phyloP scores from a whole-genome alignment of 64 coral and sea anemone species.

The Acropora tenuis region DNA sequence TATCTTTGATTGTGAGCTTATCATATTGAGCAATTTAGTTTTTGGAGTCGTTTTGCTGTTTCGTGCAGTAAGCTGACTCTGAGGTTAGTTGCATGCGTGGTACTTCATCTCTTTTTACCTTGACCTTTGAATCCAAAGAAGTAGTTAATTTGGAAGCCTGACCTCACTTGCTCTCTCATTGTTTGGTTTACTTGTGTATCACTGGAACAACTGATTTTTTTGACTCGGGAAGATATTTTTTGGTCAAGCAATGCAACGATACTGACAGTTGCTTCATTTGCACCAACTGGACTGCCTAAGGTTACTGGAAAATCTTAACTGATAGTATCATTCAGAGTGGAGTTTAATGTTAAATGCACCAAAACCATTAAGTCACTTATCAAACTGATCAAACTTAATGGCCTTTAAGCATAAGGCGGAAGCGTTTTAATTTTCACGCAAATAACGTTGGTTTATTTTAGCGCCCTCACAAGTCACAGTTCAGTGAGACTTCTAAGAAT shows the following conservation, averaged over 20 bases:
- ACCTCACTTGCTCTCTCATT: neutral
- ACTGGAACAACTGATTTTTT: neutral
- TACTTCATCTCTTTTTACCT: neutral
- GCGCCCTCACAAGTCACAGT: neutral
- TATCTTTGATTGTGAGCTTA: neutral
- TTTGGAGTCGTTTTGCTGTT: neutral
- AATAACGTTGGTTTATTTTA: neutral
- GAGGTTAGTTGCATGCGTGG: neutral
- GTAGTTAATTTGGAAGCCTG: neutral
- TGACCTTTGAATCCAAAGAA: neutral
- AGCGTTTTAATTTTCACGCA: neutral
- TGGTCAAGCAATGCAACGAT: too few species aligned
- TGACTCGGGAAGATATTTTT: too few species aligned
- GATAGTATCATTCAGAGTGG: too few species aligned
- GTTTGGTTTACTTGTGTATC: neutral
- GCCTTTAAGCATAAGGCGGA: neutral
- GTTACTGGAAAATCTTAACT: too few species aligned
- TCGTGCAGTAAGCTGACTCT: neutral
- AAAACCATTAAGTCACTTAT: conserved; percentile 6
- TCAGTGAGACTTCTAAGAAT: neutral
- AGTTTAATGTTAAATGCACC: too few species aligned
- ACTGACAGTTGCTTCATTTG: neutral
- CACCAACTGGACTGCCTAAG: too few species aligned
- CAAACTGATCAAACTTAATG: neutral
- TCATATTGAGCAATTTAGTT: neutral